Percentiles rank a stretch among this genome's conserved stretches.
Conservation (phyloP, 2,113 vertebrate species). For the Oncorhynchus gorbuscha region DNA sequence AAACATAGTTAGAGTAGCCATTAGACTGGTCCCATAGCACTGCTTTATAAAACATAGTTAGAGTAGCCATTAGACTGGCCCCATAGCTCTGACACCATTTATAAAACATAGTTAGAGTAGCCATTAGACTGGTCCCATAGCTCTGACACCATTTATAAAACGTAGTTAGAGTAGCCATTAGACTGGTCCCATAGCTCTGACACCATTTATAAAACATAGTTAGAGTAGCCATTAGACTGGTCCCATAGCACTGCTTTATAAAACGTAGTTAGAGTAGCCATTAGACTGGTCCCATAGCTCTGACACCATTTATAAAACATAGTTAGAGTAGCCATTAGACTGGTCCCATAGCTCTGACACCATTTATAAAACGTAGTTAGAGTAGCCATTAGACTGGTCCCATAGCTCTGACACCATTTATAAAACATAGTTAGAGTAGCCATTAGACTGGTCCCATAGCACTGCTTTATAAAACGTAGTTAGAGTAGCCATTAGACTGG, state of each 20-base stretch:
- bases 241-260: neutral
- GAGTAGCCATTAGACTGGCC: neutral
- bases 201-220: neutral
- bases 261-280: neutral
- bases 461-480: neutral
- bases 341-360: neutral
- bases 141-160: neutral
- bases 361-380: neutral
- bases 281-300: neutral
- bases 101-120: neutral
- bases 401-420: neutral
- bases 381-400: neutral
- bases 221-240: neutral
- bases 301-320: neutral
- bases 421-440: neutral
- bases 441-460: neutral
- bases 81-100: neutral
- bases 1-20: neutral
- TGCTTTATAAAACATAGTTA: neutral
- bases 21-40: neutral
- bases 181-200: neutral
- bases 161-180: neutral
- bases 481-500: neutral
- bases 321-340: neutral
- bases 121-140: neutral